phyloP scores from a whole-genome alignment of 2,113 vertebrate species.

The Dromaius novaehollandiae region DNA sequence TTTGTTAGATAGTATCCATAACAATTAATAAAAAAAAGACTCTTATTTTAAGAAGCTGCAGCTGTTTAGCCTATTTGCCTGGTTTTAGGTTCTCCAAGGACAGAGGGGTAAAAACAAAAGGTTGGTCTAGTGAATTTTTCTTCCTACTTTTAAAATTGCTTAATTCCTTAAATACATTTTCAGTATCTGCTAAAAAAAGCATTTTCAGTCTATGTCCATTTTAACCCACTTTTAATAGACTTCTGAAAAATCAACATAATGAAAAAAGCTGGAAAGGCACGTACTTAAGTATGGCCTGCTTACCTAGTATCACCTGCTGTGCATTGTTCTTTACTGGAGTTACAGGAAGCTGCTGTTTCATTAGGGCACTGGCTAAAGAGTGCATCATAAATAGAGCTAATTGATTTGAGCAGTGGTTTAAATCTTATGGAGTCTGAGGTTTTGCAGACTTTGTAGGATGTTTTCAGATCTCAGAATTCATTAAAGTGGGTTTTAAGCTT shows the following conservation, averaged over 20 bases:
- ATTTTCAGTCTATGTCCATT: neutral
- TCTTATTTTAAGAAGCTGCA: neutral
- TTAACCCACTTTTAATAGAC: neutral
- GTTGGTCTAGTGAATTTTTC: neutral
- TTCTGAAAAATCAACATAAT: neutral
- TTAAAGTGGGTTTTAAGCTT: neutral
- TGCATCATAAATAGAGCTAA: neutral
- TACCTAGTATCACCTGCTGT: neutral
- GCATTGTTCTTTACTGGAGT: neutral
- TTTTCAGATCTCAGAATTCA: neutral
- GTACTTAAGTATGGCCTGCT: neutral
- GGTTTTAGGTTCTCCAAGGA: neutral
- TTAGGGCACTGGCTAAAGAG: neutral
- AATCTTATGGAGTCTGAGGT: neutral
- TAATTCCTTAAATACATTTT: neutral
- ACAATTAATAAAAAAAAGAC: neutral
- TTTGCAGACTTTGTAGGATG: neutral
- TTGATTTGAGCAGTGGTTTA: neutral
- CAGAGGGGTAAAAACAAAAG: neutral
- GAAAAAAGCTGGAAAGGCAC: neutral
- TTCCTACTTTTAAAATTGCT: neutral
- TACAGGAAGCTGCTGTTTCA: neutral
- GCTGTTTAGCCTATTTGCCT: neutral
- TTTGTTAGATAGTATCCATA: neutral
- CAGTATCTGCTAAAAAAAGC: neutral